A percentile compares a stretch with the other conserved stretches of the same genome.
Conservation (phyloP, 2,113 vertebrate species). For the Leptodactylus fuscus region DNA sequence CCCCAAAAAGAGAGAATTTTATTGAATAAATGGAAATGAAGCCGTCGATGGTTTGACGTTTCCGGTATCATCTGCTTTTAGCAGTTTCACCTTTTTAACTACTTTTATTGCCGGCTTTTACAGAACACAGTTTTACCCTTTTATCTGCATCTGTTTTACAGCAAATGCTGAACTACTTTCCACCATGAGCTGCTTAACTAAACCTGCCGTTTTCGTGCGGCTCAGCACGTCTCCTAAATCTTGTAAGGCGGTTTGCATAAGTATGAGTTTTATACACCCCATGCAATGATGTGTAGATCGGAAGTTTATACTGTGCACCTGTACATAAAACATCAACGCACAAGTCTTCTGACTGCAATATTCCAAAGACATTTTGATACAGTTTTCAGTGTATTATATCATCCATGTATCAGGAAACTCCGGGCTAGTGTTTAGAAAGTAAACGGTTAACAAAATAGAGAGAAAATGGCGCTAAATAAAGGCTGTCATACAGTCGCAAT, state of each 20-base stretch:
- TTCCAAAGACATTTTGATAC: too few species aligned
- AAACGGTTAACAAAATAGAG: slow-evolving; percentile 34
- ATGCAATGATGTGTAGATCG: background rate
- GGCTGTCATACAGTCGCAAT: slow-evolving; percentile 14
- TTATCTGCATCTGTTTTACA: background rate
- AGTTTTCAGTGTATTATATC: too few species aligned
- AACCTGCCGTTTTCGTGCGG: background rate
- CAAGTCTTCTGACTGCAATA: background rate
- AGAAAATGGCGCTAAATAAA: background rate
- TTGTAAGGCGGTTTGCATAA: background rate
- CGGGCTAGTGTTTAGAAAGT: background rate
- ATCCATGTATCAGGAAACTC: too few species aligned
- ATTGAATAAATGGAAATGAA: background rate
- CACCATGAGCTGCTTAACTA: background rate
- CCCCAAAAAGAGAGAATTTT: background rate
- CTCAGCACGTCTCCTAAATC: background rate
- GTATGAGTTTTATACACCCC: background rate
- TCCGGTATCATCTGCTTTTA: background rate
- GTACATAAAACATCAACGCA: slow-evolving; percentile 3
- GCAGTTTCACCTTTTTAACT: background rate
- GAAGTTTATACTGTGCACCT: background rate
- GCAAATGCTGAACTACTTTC: background rate
- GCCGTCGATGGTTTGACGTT: background rate
- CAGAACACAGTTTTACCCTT: background rate
- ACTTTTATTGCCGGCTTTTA: background rate